Evolutionary conservation across 1,140 invertebrate genomes (phyloP).

Genomic region (Bombus ignitus): DNA sequence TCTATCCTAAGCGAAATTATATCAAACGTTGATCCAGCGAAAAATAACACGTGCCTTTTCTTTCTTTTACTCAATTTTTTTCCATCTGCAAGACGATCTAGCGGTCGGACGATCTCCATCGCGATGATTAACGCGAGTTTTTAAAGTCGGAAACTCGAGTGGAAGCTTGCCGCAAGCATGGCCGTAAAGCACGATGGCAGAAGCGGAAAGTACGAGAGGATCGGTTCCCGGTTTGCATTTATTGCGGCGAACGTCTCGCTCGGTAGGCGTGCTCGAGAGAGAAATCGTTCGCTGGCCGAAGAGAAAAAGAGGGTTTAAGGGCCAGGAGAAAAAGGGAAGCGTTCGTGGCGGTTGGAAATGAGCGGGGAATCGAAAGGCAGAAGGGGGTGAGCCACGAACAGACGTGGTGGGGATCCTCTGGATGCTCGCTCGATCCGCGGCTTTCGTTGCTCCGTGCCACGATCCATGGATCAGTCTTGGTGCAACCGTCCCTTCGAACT

Average conservation of each 20-base stretch:
- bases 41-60: too few relatives aligned
- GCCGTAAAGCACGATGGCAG: not conserved
- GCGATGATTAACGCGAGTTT: not conserved
- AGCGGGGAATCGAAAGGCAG: conserved; percentile 50
- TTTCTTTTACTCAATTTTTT: not conserved
- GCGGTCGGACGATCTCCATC: not conserved
- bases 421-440: conserved; percentile 47
- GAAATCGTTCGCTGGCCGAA: conserved; percentile 26
- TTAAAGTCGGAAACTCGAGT: not conserved
- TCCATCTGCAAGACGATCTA: too few relatives aligned
- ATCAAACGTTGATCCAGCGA: too few relatives aligned
- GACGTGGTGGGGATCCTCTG: conserved; percentile 54
- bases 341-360: conserved; percentile 34
- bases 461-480: conserved; percentile 67
- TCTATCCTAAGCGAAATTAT: too few relatives aligned
- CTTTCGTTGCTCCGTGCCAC: conserved; percentile 13
- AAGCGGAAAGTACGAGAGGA: conserved; percentile 16
- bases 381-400: conserved; percentile 48
- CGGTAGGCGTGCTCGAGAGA: conserved; percentile 13
- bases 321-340: conserved; percentile 48
- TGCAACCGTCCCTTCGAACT: conserved; percentile 57
- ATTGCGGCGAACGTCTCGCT: conserved; percentile 3
- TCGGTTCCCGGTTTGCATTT: conserved; percentile 42
- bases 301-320: conserved; percentile 46
- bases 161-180: not conserved